Conservation (phyloP, 2,888 invertebrate species). For the Phyllotreta striolata region DNA sequence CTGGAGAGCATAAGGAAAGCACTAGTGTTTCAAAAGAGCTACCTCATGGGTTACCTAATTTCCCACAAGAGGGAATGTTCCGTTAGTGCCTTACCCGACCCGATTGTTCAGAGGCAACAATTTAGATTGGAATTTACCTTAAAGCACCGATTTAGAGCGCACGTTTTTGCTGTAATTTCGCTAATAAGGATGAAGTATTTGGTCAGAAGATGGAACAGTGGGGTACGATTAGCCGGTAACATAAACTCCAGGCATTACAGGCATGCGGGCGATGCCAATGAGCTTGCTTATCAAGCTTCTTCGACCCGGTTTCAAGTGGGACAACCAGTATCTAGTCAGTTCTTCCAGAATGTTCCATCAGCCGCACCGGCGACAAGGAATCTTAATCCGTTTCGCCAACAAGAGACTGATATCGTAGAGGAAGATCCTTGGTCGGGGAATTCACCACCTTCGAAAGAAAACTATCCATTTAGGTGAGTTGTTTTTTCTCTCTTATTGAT, state of each 20-base stretch:
- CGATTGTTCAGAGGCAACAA: conserved; percentile 14
- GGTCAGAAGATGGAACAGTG: conserved; percentile 70
- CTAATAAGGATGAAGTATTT: conserved; percentile 73
- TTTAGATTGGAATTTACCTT: conserved; percentile 18
- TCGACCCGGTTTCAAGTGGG: conserved; percentile 55
- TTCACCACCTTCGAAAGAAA: conserved; percentile 55
- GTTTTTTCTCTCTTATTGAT: background rate
- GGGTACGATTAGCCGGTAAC: conserved; percentile 66
- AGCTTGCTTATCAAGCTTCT: background rate
- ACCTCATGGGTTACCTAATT: conserved; percentile 74
- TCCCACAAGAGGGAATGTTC: conserved; percentile 53
- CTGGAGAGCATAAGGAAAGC: conserved; percentile 89
- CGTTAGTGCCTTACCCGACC: conserved; percentile 40
- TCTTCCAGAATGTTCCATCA: conserved; percentile 44
- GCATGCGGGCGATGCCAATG: background rate
- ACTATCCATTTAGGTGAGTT: conserved; percentile 30
- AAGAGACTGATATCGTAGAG: conserved; percentile 4
- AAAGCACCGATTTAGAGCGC: conserved; percentile 55
- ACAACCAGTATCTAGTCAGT: conserved; percentile 57
- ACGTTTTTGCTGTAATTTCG: conserved; percentile 66
- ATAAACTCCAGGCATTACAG: conserved; percentile 47
- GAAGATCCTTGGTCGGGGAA: conserved; percentile 52
- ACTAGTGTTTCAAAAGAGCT: conserved; percentile 89
- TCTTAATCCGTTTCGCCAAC: conserved; percentile 26
- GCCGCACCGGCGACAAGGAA: conserved; percentile 14